Conservation (phyloP, 1,140 invertebrate genomes). For the Euura lappo region DNA sequence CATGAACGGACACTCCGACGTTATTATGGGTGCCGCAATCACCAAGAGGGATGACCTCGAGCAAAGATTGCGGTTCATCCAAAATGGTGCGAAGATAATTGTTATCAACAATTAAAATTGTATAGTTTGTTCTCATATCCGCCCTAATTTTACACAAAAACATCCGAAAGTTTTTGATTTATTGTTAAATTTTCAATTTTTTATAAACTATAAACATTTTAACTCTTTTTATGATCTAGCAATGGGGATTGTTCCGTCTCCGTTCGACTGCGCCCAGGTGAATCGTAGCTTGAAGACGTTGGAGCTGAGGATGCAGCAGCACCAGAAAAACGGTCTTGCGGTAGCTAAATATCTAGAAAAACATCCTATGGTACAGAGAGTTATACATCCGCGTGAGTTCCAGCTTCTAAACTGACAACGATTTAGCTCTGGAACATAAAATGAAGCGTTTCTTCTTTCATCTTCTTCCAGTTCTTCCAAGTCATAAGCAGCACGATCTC, state of each 20-base stretch:
- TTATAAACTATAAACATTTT: slow-evolving; percentile 12
- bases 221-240: slow-evolving; percentile 60
- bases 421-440: neutral
- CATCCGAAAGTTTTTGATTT: too few species aligned
- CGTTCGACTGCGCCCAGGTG: slow-evolving; percentile 95
- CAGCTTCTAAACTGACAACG: neutral
- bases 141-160: too few species aligned
- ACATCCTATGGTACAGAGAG: slow-evolving; percentile 80
- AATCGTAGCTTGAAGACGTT: slow-evolving; percentile 95
- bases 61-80: slow-evolving; percentile 80
- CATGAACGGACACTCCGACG: slow-evolving; percentile 98
- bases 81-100: slow-evolving; percentile 77
- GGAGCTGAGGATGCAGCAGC: slow-evolving; percentile 88
- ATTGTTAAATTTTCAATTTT: neutral
- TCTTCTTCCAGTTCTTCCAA: slow-evolving; percentile 72
- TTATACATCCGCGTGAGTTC: slow-evolving; percentile 80
- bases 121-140: too few species aligned
- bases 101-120: neutral
- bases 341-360: slow-evolving; percentile 83
- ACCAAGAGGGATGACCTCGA: slow-evolving; percentile 77
- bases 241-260: slow-evolving; percentile 91
- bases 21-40: slow-evolving; percentile 93
- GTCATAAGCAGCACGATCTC: slow-evolving; percentile 90
- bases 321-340: slow-evolving; percentile 78
- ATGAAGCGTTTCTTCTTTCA: neutral